phyloP scores from a whole-genome alignment of 2,888 invertebrate genomes.

The Agrotis exclamationis region DNA sequence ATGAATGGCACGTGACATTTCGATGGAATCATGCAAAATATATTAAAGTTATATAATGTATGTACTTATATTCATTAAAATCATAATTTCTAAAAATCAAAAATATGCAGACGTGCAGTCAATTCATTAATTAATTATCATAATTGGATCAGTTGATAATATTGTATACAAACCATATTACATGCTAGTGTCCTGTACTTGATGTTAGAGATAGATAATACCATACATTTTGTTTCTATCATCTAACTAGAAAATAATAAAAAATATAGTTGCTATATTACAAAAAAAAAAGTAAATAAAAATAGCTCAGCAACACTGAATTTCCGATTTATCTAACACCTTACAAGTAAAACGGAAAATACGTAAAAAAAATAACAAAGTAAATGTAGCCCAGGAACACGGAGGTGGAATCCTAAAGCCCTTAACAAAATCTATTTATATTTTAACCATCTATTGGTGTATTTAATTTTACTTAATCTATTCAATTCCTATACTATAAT shows the following conservation, averaged over 20 bases:
- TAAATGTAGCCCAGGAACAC: constrained; percentile 83
- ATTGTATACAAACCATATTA: constrained; percentile 71
- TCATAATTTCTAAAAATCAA: constrained; percentile 65
- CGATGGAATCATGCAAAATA: constrained; percentile 64
- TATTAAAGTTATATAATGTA: constrained; percentile 58
- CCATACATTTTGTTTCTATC: constrained; percentile 75
- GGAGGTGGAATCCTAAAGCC: constrained; percentile 83
- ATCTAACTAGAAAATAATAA: constrained; percentile 84
- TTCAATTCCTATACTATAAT: constrained; percentile 89
- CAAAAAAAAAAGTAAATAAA: constrained; percentile 85
- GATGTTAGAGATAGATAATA: constrained; percentile 70
- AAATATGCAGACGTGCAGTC: constrained; percentile 66
- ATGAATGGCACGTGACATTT: constrained; percentile 75
- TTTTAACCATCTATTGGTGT: constrained; percentile 86
- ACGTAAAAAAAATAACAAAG: constrained; percentile 65
- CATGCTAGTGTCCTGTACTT: constrained; percentile 77
- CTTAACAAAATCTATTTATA: constrained; percentile 83
- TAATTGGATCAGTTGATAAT: constrained; percentile 70
- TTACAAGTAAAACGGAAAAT: constrained; percentile 72
- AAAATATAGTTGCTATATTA: constrained; percentile 85
- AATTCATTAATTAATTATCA: constrained; percentile 67
- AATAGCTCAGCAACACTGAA: constrained; percentile 83
- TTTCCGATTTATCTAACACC: constrained; percentile 78
- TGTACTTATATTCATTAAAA: constrained; percentile 68
- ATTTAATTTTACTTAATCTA: constrained; percentile 87